Conservation (phyloP, 1,140 invertebrate species). For the Drosophila sproati region DNA sequence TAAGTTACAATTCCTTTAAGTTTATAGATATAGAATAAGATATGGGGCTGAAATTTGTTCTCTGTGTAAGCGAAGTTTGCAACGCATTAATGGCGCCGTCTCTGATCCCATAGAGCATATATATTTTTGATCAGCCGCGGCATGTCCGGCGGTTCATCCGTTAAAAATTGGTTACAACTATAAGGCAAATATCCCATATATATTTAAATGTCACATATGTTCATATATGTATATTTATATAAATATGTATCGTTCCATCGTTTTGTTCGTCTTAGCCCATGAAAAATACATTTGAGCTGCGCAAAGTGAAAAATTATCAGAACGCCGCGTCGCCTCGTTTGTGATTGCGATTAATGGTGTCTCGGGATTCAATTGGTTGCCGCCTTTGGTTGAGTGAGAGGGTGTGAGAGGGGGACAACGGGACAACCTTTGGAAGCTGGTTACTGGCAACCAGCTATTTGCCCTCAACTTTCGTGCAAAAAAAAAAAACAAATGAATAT, state of each 20-base stretch:
- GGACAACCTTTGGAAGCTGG: background rate
- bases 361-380: conserved; percentile 30
- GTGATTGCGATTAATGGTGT: conserved; percentile 73
- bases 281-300: conserved; percentile 53
- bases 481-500: conserved; percentile 75
- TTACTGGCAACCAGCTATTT: conserved; percentile 38
- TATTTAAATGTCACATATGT: background rate
- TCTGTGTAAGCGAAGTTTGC: too few relatives aligned
- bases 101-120: too few relatives aligned
- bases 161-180: conserved; percentile 47
- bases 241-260: background rate
- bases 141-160: background rate
- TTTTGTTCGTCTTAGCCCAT: conserved; percentile 23
- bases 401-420: background rate
- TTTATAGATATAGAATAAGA: too few relatives aligned
- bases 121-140: too few relatives aligned
- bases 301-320: conserved; percentile 71
- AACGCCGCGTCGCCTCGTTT: conserved; percentile 49
- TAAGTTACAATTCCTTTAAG: too few relatives aligned
- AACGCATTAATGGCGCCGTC: too few relatives aligned
- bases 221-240: conserved; percentile 1
- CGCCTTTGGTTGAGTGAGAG: background rate
- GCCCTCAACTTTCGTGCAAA: conserved; percentile 40
- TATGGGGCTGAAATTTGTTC: too few relatives aligned
- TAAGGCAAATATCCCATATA: background rate